Evolutionary conservation across 2,888 invertebrate species (phyloP).

Genomic region (Idaea dimidiata): DNA sequence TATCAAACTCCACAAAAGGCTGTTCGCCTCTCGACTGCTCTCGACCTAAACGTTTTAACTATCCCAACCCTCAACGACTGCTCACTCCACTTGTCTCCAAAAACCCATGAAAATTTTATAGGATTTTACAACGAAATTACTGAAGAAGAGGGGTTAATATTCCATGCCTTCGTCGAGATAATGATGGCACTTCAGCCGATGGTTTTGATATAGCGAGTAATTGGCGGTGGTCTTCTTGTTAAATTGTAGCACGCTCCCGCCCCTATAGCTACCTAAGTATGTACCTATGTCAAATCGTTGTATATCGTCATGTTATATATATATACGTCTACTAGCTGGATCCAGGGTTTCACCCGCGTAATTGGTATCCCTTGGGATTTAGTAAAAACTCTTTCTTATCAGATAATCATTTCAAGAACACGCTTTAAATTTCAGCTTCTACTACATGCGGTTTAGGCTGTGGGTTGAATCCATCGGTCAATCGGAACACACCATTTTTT

Average conservation of each 20-base stretch:
- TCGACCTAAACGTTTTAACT: constrained; percentile 79
- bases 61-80: constrained; percentile 76
- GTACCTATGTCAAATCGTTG: background rate
- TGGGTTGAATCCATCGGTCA: no score
- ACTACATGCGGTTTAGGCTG: no score
- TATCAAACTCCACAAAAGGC: constrained; percentile 77
- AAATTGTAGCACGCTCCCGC: constrained; percentile 77
- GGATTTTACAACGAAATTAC: constrained; percentile 60
- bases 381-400: no score
- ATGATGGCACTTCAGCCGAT: constrained; percentile 77
- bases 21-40: constrained; percentile 64
- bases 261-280: constrained; percentile 46
- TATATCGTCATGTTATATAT: background rate
- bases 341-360: no score
- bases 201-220: constrained; percentile 77
- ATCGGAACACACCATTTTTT: no score
- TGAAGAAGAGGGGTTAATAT: constrained; percentile 54
- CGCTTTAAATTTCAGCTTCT: no score
- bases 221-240: constrained; percentile 73
- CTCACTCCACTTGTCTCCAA: constrained; percentile 80
- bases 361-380: no score
- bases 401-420: no score
- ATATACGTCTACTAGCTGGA: no score
- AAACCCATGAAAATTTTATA: constrained; percentile 67
- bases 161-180: constrained; percentile 58